phyloP scores from a whole-genome alignment of 2,888 invertebrate species.

The Lordiphosa fenestrarum region DNA sequence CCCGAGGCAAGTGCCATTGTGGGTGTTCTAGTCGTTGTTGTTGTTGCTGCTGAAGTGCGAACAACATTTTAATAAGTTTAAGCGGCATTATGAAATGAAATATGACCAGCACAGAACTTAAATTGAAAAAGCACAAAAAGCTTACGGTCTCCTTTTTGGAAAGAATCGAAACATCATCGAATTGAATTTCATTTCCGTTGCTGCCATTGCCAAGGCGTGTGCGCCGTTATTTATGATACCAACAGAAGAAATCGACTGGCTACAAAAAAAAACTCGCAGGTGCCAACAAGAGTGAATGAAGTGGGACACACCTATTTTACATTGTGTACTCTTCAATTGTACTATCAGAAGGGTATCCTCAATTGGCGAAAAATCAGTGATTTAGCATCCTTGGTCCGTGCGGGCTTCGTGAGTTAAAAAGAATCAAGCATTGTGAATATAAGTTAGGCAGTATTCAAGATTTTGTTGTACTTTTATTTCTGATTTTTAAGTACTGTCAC shows the following conservation, averaged over 20 bases:
- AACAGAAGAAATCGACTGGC: slow-evolving; percentile 7
- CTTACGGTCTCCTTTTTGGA: background rate
- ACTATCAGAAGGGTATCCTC: background rate
- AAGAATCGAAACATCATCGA: slow-evolving; percentile 14
- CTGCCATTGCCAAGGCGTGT: slow-evolving; percentile 30
- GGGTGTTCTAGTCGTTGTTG: background rate
- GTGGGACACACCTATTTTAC: too few relatives aligned
- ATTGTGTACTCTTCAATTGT: background rate
- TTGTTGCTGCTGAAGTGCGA: slow-evolving; percentile 17
- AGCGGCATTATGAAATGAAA: slow-evolving; percentile 33
- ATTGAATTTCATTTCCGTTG: slow-evolving; percentile 32
- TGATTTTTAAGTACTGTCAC: too few relatives aligned
- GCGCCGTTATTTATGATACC: slow-evolving; percentile 22
- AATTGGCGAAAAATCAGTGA: too few relatives aligned
- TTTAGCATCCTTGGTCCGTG: too few relatives aligned
- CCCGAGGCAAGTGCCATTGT: slow-evolving; percentile 23
- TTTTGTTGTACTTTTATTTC: too few relatives aligned
- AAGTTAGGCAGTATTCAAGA: too few relatives aligned
- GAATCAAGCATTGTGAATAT: too few relatives aligned
- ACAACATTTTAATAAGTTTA: slow-evolving; percentile 30
- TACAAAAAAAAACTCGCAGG: background rate
- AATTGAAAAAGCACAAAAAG: slow-evolving; percentile 24
- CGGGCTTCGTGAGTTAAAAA: too few relatives aligned
- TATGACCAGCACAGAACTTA: slow-evolving; percentile 31
- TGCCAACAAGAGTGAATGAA: too few relatives aligned